phyloP scores from a whole-genome alignment of 92 coral and sea anemone genomes.

The Palythoa grandiflora region DNA sequence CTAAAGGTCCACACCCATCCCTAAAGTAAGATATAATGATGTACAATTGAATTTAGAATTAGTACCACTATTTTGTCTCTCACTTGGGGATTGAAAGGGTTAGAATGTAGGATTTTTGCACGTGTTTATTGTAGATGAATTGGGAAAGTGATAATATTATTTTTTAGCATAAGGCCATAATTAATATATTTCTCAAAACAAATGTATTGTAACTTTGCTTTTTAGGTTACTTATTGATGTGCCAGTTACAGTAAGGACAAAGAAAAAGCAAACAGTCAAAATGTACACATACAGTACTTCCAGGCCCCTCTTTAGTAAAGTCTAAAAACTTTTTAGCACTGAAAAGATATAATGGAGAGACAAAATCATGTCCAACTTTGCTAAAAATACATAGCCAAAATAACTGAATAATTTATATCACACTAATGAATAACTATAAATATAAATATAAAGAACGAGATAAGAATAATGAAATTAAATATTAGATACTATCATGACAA shows the following conservation, averaged over 20 bases:
- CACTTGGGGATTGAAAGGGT: neutral
- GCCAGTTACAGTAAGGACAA: neutral
- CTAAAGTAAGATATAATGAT: conserved; percentile 39
- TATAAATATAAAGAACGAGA: too few relatives aligned
- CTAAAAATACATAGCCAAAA: too few relatives aligned
- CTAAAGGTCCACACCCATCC: conserved; percentile 80
- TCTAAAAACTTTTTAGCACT: too few relatives aligned
- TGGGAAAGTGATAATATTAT: too few relatives aligned
- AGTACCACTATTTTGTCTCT: neutral
- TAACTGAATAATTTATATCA: neutral
- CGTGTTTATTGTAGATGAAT: neutral
- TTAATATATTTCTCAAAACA: neutral
- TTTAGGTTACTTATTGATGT: neutral
- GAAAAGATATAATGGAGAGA: neutral
- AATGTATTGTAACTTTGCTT: neutral
- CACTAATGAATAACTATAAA: neutral
- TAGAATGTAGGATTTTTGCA: neutral
- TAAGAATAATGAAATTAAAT: too few relatives aligned
- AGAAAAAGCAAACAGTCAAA: neutral
- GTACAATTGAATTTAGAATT: neutral
- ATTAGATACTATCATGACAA: neutral
- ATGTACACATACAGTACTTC: neutral
- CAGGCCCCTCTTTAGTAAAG: too few relatives aligned
- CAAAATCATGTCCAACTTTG: too few relatives aligned
- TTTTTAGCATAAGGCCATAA: too few relatives aligned